These are phyloP conservation scores for Cottoperca gobio DNA, from an alignment of 2,797 vertebrate genomes.

Conservation along the genomic window DNA sequence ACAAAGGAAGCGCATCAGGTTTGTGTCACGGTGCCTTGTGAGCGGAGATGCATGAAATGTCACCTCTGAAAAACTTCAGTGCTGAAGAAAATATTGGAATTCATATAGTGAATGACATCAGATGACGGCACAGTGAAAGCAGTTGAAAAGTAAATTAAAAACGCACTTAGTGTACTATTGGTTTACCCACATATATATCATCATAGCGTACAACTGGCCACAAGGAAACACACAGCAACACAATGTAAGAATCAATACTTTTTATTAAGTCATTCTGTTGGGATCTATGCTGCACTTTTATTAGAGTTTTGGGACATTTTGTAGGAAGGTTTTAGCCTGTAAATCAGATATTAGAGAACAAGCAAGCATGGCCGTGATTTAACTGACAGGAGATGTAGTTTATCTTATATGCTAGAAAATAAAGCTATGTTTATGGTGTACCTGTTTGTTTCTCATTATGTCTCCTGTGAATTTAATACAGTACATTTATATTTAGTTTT, in stretches of 20 bases:
- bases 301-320: neutral
- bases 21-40: neutral
- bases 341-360: neutral
- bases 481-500: too few species aligned
- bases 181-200: neutral
- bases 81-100: neutral
- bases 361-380: neutral
- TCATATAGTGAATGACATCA: neutral
- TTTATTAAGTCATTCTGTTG: neutral
- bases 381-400: constrained; percentile 11
- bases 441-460: neutral
- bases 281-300: neutral
- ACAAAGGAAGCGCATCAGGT: constrained; percentile 47
- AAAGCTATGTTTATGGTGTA: neutral
- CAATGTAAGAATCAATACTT: too few species aligned
- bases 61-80: constrained; percentile 32
- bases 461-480: too few species aligned
- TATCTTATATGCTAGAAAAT: neutral
- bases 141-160: neutral
- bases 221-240: neutral
- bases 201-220: neutral
- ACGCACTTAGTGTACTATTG: neutral
- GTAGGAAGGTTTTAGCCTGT: neutral
- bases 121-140: constrained; percentile 8
- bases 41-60: constrained; percentile 32